phyloP scores from a whole-genome alignment of 2,113 vertebrate species.

The Lutjanus erythropterus region DNA sequence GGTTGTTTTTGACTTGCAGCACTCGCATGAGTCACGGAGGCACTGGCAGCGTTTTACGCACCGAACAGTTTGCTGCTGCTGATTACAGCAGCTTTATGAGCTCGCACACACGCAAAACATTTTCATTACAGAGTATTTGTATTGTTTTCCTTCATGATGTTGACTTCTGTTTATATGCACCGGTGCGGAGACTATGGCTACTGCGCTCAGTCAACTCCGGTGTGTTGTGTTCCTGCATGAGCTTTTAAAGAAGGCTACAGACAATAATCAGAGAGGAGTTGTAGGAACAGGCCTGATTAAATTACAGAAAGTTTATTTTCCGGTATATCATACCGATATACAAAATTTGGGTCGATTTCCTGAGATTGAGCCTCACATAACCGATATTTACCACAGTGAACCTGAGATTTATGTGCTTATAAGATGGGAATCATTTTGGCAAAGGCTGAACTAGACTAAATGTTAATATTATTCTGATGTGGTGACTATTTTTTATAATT shows the following conservation, averaged over 20 bases:
- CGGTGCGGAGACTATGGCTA: slow-evolving; percentile 3
- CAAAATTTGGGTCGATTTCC: not conserved
- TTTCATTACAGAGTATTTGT: not conserved
- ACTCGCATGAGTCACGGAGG: slow-evolving; percentile 63
- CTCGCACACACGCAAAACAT: not conserved
- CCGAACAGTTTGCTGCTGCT: slow-evolving; percentile 13
- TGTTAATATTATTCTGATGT: not conserved
- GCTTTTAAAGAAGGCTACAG: not conserved
- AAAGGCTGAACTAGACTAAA: not conserved
- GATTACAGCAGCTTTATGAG: not conserved
- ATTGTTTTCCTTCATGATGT: not conserved
- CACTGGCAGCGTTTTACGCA: slow-evolving; percentile 55
- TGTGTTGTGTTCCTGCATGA: not conserved
- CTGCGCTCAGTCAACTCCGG: not conserved
- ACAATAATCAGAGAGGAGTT: not conserved
- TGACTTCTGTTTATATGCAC: not conserved
- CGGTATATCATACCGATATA: not conserved
- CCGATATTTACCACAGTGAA: not conserved
- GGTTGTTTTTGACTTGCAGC: slow-evolving; percentile 55
- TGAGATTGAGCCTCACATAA: not conserved
- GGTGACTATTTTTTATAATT: not conserved
- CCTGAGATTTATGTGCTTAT: not conserved
- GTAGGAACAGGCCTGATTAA: not conserved
- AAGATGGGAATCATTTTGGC: not conserved
- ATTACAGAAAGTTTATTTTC: not conserved